Base-by-base conservation (phyloP, 37 sponge, comb jelly and placozoan species). In the Haliclona indistincta region DNA sequence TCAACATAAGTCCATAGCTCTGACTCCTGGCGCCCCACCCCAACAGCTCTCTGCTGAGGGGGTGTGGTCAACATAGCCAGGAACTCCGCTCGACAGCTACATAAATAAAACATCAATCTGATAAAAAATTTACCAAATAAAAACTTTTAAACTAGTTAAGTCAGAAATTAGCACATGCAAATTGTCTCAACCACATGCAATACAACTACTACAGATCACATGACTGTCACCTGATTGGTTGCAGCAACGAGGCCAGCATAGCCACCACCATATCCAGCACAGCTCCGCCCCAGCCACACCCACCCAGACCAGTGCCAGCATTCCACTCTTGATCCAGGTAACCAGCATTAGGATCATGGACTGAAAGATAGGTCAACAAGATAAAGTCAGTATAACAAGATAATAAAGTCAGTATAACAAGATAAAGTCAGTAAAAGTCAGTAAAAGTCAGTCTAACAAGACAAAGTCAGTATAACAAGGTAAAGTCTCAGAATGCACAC, bases 241-340 rank as follows among this genome's bases (percentile, higher is more conserved):
- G 68, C 22, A 86, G 52, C 32, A 93, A 67, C 40, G 90, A 87
- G 17, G 84, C 88, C 43, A 96, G 54, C 84, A 78, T 62, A 43
- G 81, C 80, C 35, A 96, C 75, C 45, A 93, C 86, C 75, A 93
- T 84, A 45, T 96, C 97, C 20, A 93, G 64, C 2, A 93, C 33
- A 29, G 94, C 91, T 0, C 94, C 89, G 54, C 86, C 89, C 93
- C 93, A 92, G 56, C 83, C 71, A 17, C 69, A 44, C 51, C 86
- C 81, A n/a, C n/a, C n/a, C 41, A 89, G 81, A 36, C 85, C 90
- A 39, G 64, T 44, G 8, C 81, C 85, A 62, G 84, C 86, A 1
- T 81, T 77, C 64, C 69, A 68, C 26, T 65, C 76, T 17, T 44
- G 39, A 23, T 63, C 71, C 63, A 63, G 38, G 44, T 55, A 44